Base-by-base conservation (phyloP, 2,113 vertebrate genomes). In the Tachuris rubrigastra region DNA sequence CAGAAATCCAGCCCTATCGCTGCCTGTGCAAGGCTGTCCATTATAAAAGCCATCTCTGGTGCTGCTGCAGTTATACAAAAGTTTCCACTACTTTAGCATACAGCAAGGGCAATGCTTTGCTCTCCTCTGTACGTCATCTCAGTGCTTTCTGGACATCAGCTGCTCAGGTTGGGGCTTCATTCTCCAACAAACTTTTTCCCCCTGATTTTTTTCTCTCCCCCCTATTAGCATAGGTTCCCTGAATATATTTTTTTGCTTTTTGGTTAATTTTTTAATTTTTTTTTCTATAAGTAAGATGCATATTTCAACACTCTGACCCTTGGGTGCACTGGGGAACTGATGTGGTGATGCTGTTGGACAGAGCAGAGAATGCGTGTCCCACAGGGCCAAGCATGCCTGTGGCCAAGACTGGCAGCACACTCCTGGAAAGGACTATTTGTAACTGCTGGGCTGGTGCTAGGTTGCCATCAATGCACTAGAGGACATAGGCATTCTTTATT, bases 321-420 rank as follows among this genome's bases (percentile, higher is more conserved):
- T 62, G 5, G 24, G 55, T 3, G 0, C 0, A 1, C 46, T 1
- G 0, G 11, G 62, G 39, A 7, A 41, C 23, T 2, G 3, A 21
- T 1, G 3, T 1, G 6, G 33, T 22, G 76, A 17, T 83, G 72
- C 24, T 1, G 2, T 10, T 46, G 85, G 49, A 22, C 23, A 52
- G 81, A 58, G 53, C 9, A 6, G 72, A 31, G 46, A 25, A 23
- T 20, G 7, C 18, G 14, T 16, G 1, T 72, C 74, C 82, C 30
- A 1, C 0, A 8, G 78, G 56, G 72, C 66, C 11, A 2, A 23
- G 53, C 41, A 33, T 92, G 66, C 65, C 87, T 20, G 71, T 90
- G 71, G 67, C 78, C 67, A 9, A 16, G 90, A 76, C 83, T 96
- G 91, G 67, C 68, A 92, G 75, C 1, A 0, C 0, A 8, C 41